Evolutionary conservation across 2,888 invertebrate species (phyloP), one percentile per base, ranked within the genome.

Genomic region (Alentia gelatinosa): DNA sequence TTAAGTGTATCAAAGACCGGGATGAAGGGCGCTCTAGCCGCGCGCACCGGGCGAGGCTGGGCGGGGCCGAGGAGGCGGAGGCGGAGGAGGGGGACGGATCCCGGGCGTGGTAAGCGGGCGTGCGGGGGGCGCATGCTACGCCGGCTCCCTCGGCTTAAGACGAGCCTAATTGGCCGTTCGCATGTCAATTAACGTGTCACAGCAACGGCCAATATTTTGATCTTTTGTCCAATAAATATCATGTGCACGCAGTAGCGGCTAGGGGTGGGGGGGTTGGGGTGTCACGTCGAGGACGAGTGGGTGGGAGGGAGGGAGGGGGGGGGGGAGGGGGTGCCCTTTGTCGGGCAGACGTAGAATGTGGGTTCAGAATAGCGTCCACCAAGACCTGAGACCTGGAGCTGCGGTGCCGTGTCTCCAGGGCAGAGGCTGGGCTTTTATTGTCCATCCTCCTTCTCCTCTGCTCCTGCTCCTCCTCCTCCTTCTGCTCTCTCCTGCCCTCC

Each of bases 141-240:
- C 35, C 37, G 1, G 37, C 19, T n/a, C 9, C 79, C 39, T 39
- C 15, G 79, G 79, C 86, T 86, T 42, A 50, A 47, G 86, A 30
- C 86, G 26, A 19, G 50, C 86, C 50, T 86, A 86, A 86, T 86
- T 86, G 86, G 86, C 47, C 50, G 42, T 50, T 86, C 50, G 86
- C 86, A 86, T 86, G 86, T 86, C 86, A 86, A 86, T 86, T 86
- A 86, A 86, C 50, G 47, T 86, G 50, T 42, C 47, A 86, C 86
- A 86, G 42, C 50, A 42, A 47, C 50, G 50, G 35, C 63, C 56
- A 89, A 89, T 89, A 89, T 89, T 89, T 89, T 63, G 39, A 39
- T 89, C 89, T 56, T 89, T 89, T 89, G 89, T 89, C 63, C 89
- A 89, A 89, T 89, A 89, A 89, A 56, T 63, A 89, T 63, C 39